Percentiles rank a stretch among this genome's conserved stretches.
These are phyloP conservation scores for Tanaodytes sp. DNA, from an alignment of 2,888 invertebrate genomes.

Conservation along the genomic window DNA sequence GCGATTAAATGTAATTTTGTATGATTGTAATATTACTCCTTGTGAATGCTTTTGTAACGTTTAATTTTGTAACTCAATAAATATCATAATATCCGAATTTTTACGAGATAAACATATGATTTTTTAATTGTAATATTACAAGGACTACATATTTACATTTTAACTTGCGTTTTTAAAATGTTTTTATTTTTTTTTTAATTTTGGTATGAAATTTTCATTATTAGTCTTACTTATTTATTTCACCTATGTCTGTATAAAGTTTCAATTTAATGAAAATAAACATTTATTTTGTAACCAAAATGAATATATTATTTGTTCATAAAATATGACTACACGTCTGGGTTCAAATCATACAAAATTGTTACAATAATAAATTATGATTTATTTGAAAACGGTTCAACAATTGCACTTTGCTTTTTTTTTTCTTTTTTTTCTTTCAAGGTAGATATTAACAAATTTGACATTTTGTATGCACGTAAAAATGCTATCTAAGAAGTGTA, in stretches of 20 bases:
- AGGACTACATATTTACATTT: conserved; percentile 32
- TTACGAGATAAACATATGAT: background rate
- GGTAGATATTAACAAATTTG: conserved; percentile 35
- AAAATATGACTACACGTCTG: no score
- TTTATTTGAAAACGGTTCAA: conserved; percentile 70
- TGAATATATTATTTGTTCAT: conserved; percentile 4
- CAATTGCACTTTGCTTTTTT: conserved; percentile 62
- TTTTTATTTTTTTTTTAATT: conserved; percentile 3
- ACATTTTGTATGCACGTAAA: conserved; percentile 42
- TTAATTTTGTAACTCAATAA: conserved; percentile 35
- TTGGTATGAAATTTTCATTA: conserved; percentile 20
- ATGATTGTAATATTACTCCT: conserved; percentile 40
- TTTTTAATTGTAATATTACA: conserved; percentile 39
- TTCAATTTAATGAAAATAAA: conserved; percentile 29
- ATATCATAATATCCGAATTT: conserved; percentile 20
- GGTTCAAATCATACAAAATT: no score
- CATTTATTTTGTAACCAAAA: conserved; percentile 27
- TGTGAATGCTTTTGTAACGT: no score
- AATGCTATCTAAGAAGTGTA: conserved; percentile 51
- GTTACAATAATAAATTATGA: conserved; percentile 69
- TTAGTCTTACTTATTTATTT: conserved; percentile 18
- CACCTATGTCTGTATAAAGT: conserved; percentile 9
- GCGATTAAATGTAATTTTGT: conserved; percentile 40
- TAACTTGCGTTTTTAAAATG: background rate
- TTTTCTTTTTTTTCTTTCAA: background rate